These are phyloP conservation scores for Promerops cafer DNA, from an alignment of 2,113 vertebrate genomes.

Conservation along the genomic window DNA sequence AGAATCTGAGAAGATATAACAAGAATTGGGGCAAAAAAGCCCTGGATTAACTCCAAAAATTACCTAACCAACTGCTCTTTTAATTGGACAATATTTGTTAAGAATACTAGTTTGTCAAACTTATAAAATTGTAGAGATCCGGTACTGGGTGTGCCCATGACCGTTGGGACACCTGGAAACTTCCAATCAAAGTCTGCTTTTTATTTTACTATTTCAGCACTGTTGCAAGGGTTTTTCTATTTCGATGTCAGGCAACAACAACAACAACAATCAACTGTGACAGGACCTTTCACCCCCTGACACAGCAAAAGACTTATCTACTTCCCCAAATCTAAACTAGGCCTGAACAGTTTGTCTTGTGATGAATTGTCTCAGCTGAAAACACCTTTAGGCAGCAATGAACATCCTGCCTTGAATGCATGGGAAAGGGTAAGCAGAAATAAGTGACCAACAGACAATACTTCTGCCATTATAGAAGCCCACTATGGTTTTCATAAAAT, in stretches of 20 bases:
- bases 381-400: neutral
- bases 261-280: neutral
- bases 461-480: neutral
- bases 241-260: neutral
- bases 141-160: neutral
- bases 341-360: fast-evolving
- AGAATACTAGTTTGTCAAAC: neutral
- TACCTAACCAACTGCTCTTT: neutral
- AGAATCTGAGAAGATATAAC: neutral
- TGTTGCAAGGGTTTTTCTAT: neutral
- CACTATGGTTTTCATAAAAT: neutral
- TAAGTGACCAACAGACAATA: neutral
- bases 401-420: neutral
- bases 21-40: neutral
- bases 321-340: neutral
- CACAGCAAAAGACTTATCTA: neutral
- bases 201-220: neutral
- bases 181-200: neutral
- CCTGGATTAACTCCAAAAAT: neutral
- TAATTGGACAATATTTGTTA: neutral
- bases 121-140: neutral
- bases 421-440: neutral
- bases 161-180: neutral
- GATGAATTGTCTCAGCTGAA: fast-evolving
- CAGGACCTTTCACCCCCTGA: neutral